Percentiles rank a stretch among this genome's conserved stretches.
phyloP scores from a whole-genome alignment of 2,888 invertebrate genomes.

The Sphaerophoria taeniata region DNA sequence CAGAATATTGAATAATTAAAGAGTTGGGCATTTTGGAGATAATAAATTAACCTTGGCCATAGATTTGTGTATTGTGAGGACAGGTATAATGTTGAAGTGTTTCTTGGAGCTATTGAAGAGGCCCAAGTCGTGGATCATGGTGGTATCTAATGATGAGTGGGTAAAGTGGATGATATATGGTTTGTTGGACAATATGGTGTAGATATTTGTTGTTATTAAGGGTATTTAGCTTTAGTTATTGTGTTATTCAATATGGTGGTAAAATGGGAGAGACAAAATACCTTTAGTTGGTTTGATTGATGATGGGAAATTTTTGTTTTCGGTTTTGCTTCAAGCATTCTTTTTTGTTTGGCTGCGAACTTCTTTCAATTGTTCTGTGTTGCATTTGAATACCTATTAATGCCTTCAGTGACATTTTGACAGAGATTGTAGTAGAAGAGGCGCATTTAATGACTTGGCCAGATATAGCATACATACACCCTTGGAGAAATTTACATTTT shows the following conservation, averaged over 20 bases:
- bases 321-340: background rate
- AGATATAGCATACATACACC: too few species aligned
- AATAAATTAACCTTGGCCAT: slow-evolving; percentile 64
- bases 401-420: too few species aligned
- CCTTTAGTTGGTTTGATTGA: slow-evolving; percentile 13
- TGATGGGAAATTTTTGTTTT: background rate
- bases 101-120: slow-evolving; percentile 13
- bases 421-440: too few species aligned
- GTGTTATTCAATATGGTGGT: slow-evolving; percentile 61
- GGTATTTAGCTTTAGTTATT: slow-evolving; percentile 40
- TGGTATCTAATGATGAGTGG: slow-evolving; percentile 47
- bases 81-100: slow-evolving; percentile 56
- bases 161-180: slow-evolving; percentile 63
- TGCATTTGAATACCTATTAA: too few species aligned
- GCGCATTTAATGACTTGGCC: too few species aligned
- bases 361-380: background rate
- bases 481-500: too few species aligned
- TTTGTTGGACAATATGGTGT: slow-evolving; percentile 52
- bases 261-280: slow-evolving; percentile 1
- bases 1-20: slow-evolving; percentile 49
- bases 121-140: background rate
- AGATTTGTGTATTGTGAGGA: slow-evolving; percentile 56
- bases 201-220: slow-evolving; percentile 42
- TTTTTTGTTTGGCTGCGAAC: background rate
- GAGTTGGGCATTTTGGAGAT: slow-evolving; percentile 51